phyloP scores from a whole-genome alignment of 2,113 vertebrate species.

The Sitta europaea region DNA sequence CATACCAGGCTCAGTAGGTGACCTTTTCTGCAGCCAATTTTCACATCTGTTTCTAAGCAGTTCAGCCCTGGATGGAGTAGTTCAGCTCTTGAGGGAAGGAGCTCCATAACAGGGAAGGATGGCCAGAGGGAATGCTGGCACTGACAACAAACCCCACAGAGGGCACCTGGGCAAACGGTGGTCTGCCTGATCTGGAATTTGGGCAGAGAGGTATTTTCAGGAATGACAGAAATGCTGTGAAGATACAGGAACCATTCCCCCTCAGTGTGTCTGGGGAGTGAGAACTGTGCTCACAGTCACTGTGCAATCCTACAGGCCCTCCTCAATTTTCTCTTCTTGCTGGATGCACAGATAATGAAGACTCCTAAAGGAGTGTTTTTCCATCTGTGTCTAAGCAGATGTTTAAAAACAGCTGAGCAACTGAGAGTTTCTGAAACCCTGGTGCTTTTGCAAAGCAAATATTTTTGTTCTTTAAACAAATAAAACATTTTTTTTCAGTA shows the following conservation, averaged over 20 bases:
- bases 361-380: slow-evolving; percentile 34
- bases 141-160: neutral
- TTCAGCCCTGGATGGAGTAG: neutral
- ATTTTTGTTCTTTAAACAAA: neutral
- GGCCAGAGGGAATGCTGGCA: neutral
- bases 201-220: neutral
- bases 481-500: rapidly evolving
- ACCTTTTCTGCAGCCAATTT: slow-evolving; percentile 48
- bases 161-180: neutral
- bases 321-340: neutral
- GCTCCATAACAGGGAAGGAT: neutral
- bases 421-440: neutral
- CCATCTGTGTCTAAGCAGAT: slow-evolving; percentile 16
- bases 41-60: slow-evolving; percentile 54
- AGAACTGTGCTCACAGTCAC: neutral
- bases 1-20: slow-evolving; percentile 61
- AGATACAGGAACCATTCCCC: neutral
- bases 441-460: neutral
- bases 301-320: neutral
- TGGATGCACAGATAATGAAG: slow-evolving; percentile 12
- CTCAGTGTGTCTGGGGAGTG: neutral
- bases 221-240: neutral
- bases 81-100: neutral
- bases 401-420: slow-evolving; percentile 27
- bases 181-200: neutral